These are phyloP conservation scores for Eupeodes latifasciatus DNA, from an alignment of 2,888 invertebrate genomes.

Conservation along the genomic window DNA sequence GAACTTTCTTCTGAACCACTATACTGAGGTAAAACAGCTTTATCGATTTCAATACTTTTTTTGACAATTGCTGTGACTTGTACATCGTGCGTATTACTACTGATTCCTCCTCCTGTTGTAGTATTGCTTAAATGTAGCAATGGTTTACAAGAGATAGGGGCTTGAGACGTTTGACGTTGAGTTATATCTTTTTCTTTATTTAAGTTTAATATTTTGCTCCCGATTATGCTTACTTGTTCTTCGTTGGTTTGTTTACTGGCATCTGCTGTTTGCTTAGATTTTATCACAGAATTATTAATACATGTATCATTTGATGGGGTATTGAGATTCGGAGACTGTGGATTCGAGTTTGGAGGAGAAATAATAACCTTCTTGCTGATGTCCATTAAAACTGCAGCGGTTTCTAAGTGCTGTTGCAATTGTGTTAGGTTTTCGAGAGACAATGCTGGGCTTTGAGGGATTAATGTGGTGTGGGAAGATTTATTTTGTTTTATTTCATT, in stretches of 20 bases:
- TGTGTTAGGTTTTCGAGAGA: constrained; percentile 79
- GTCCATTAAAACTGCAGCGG: constrained; percentile 84
- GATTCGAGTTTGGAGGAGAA: constrained; percentile 84
- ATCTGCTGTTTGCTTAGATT: constrained; percentile 82
- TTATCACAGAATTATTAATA: constrained; percentile 85
- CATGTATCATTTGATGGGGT: constrained; percentile 81
- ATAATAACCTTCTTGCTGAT: constrained; percentile 84
- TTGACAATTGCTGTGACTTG: constrained; percentile 41
- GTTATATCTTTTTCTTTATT: constrained; percentile 49
- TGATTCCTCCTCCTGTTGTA: constrained; percentile 59
- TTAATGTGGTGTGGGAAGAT: constrained; percentile 32
- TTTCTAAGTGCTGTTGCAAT: constrained; percentile 83
- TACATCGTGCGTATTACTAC: constrained; percentile 34
- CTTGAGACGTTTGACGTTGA: constrained; percentile 66
- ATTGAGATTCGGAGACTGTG: constrained; percentile 81
- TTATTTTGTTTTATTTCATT: constrained; percentile 58
- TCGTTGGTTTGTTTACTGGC: constrained; percentile 78
- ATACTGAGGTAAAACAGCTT: constrained; percentile 77
- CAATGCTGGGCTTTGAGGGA: constrained; percentile 45
- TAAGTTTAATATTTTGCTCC: constrained; percentile 50
- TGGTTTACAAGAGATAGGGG: constrained; percentile 62
- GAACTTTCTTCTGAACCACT: constrained; percentile 86
- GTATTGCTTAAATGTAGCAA: constrained; percentile 61
- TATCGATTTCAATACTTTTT: constrained; percentile 58
- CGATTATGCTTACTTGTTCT: constrained; percentile 51